Base-by-base conservation (phyloP, 2,797 vertebrate genomes). In the Avahi laniger region DNA sequence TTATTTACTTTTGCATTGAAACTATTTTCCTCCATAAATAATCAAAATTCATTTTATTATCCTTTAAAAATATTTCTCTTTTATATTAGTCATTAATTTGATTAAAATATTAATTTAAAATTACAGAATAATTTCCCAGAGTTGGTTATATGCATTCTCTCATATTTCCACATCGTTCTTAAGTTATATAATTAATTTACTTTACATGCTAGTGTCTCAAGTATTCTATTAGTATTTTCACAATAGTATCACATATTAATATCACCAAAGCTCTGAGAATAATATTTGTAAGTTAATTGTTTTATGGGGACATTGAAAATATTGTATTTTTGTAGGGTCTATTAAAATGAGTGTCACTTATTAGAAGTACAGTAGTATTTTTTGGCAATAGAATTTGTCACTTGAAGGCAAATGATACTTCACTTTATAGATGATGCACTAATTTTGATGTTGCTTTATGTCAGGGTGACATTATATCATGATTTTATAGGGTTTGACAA, bases 291-390 rank as follows among this genome's bases (percentile, higher is more conserved):
- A 97, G 97, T 97, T 97, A 96, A 96, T 50, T 97, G 97, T 98
- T 97, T 97, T 97, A 97, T 94, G 96, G 93, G 95, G 92, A 96
- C 92, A 96, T 91, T 97, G 96, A 96, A 97, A 97, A 98, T 97
- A 98, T 6, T 98, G 97, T 98, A 97, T 97, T 98, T 98, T 98
- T 98, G 96, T 97, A 98, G 97, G 97, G 91, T 95, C 97, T 98
- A 97, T 98, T 98, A 97, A 98, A 98, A 97, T 93, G 96, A 97
- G 96, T 97, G 95, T 94, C 96, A 96, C 98, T 97, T 96, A 96
- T 86, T 97, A 97, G 96, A 98, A 94, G 93, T 96, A 95, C 92
- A 92, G 94, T 98, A 90, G 95, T 97, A 96, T 96, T 97, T 97
- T 97, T 97, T 98, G 98, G 96, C 96, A 96, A 96, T 97, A 97